A percentile compares a stretch with the other conserved stretches of the same genome.
Evolutionary conservation across 2,113 vertebrate genomes (phyloP).

Genomic region (Nestor notabilis): DNA sequence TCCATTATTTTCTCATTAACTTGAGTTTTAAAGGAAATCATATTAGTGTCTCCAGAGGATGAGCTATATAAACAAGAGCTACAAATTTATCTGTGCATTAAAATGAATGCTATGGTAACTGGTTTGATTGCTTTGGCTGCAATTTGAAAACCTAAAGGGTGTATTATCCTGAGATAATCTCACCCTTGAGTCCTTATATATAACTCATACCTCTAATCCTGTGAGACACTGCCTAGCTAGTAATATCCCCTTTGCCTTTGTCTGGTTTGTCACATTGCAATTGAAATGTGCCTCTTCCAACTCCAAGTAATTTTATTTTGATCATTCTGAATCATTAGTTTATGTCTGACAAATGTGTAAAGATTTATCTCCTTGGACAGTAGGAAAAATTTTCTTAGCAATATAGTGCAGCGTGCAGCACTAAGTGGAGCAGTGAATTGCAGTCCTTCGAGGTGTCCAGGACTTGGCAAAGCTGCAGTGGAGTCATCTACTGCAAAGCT

Average conservation of each 20-base stretch:
- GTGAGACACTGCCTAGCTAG: conserved; percentile 22
- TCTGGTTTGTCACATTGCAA: neutral
- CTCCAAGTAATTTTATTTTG: neutral
- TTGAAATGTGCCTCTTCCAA: neutral
- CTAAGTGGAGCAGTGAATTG: neutral
- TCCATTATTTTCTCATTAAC: conserved; percentile 72
- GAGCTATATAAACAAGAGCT: conserved; percentile 61
- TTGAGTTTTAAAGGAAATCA: conserved; percentile 68
- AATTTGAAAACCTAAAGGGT: conserved; percentile 59
- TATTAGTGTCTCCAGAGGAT: conserved; percentile 58
- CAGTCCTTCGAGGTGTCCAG: neutral
- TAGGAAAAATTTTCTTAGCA: neutral
- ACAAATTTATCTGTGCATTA: conserved; percentile 59
- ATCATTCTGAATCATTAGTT: neutral
- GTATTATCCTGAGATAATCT: conserved; percentile 58
- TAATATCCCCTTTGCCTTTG: conserved; percentile 6
- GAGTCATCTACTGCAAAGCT: neutral
- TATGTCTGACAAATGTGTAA: neutral
- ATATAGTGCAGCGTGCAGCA: fast-evolving
- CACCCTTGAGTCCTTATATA: neutral
- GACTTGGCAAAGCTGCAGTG: fast-evolving
- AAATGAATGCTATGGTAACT: conserved; percentile 68
- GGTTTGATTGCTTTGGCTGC: conserved; percentile 55
- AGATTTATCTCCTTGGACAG: neutral
- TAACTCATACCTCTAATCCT: conserved; percentile 52